These are phyloP conservation scores for Cardinalis cardinalis DNA, from an alignment of 2,113 vertebrate species.

Conservation along the genomic window DNA sequence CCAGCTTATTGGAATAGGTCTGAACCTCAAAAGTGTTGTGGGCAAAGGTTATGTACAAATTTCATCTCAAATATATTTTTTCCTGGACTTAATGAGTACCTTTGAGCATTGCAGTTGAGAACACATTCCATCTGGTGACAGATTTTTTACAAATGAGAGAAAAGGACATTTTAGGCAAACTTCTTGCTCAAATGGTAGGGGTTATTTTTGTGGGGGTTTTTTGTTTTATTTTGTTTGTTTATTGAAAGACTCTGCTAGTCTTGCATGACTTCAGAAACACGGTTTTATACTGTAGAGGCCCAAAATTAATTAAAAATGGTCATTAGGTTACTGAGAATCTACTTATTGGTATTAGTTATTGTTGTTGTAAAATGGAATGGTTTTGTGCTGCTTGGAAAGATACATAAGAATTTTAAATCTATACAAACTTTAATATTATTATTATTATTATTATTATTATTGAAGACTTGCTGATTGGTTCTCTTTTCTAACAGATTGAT, in stretches of 20 bases:
- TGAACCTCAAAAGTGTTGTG: neutral
- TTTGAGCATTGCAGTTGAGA: conserved; percentile 57
- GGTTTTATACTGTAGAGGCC: neutral
- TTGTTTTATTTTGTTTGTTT: neutral
- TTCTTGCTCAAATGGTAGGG: neutral
- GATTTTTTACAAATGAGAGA: conserved; percentile 52
- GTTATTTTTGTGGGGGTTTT: neutral
- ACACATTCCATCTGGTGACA: conserved; percentile 11
- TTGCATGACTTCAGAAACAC: neutral
- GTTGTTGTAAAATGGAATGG: conserved; percentile 19
- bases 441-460: neutral
- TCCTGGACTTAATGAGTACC: conserved; percentile 50
- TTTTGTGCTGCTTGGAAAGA: neutral
- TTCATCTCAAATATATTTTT: neutral
- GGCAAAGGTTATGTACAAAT: conserved; percentile 5
- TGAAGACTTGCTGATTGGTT: neutral
- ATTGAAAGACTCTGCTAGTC: neutral
- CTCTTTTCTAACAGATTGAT: neutral
- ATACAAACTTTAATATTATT: neutral
- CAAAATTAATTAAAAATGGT: conserved; percentile 39
- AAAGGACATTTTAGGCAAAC: conserved; percentile 56
- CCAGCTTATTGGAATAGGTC: neutral
- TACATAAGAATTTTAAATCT: neutral
- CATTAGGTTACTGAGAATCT: conserved; percentile 2
- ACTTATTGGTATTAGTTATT: conserved; percentile 12